Percentiles rank a stretch among this genome's conserved stretches.
Evolutionary conservation across 2,888 invertebrate species (phyloP).

Genomic region (Parochlus steinenii): DNA sequence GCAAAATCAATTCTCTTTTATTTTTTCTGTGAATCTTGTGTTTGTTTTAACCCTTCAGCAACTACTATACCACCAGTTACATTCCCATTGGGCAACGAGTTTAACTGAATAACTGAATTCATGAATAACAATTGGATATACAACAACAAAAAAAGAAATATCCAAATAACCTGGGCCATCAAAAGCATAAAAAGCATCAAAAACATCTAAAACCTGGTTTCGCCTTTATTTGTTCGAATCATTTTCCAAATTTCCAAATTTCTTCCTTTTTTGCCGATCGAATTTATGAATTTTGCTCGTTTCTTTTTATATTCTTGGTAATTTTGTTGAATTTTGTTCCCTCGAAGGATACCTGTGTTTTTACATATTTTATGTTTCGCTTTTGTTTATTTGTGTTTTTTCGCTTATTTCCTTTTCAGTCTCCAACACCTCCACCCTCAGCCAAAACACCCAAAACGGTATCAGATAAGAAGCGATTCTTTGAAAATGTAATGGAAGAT

Average conservation of each 20-base stretch:
- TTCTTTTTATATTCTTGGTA: neutral
- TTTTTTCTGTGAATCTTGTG: too few relatives aligned
- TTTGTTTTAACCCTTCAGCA: too few relatives aligned
- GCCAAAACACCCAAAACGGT: conserved; percentile 67
- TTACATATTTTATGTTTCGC: conserved; percentile 18
- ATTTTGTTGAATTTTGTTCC: neutral
- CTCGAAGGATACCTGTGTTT: neutral
- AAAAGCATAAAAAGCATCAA: too few relatives aligned
- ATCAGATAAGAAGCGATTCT: conserved; percentile 86
- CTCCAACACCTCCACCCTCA: conserved; percentile 46
- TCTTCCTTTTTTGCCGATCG: neutral
- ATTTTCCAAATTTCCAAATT: neutral
- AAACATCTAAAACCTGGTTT: too few relatives aligned
- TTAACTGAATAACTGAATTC: too few relatives aligned
- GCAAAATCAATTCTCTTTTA: too few relatives aligned
- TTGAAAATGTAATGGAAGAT: conserved; percentile 91
- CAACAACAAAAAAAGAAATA: too few relatives aligned
- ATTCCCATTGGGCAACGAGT: too few relatives aligned
- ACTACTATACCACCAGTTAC: too few relatives aligned
- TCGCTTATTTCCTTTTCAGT: conserved; percentile 14
- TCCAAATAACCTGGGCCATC: too few relatives aligned
- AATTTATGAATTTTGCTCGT: neutral
- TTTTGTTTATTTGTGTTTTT: conserved; percentile 13
- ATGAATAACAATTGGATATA: too few relatives aligned
- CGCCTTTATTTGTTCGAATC: neutral